phyloP scores from a whole-genome alignment of 2,113 vertebrate species.

The Poeciliopsis retropinna region DNA sequence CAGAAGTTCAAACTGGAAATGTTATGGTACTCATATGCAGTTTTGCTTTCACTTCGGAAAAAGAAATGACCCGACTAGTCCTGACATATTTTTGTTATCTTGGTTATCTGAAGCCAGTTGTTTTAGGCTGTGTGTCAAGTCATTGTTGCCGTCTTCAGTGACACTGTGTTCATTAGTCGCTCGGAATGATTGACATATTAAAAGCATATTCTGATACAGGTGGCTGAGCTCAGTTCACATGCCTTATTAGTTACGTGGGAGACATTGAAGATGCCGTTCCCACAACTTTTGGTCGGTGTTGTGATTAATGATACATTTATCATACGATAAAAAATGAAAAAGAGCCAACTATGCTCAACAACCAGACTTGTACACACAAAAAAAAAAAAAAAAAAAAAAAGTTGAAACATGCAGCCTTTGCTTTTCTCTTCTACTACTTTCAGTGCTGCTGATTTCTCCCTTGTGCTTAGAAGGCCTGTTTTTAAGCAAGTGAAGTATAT shows the following conservation, averaged over 20 bases:
- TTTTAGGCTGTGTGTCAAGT: constrained; percentile 34
- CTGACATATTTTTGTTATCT: constrained; percentile 34
- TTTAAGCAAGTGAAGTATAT: background rate
- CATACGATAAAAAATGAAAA: background rate
- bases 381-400: background rate
- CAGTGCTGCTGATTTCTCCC: background rate
- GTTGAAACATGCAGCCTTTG: constrained; percentile 10
- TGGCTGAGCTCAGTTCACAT: constrained; percentile 23
- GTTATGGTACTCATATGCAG: constrained; percentile 33
- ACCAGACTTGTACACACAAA: background rate
- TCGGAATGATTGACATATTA: constrained; percentile 47
- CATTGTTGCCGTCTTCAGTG: constrained; percentile 1
- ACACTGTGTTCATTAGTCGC: constrained; percentile 9
- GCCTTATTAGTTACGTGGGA: constrained; percentile 2
- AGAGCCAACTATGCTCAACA: background rate
- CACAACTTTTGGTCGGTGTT: constrained; percentile 14
- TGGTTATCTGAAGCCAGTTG: constrained; percentile 24
- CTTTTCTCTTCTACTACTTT: background rate
- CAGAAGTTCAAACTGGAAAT: constrained; percentile 14
- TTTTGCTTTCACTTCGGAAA: constrained; percentile 62
- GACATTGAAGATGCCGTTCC: constrained; percentile 5
- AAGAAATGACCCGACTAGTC: constrained; percentile 22
- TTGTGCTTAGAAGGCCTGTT: background rate
- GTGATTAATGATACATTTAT: constrained; percentile 33
- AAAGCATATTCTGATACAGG: constrained; percentile 40